Evolutionary conservation across 2,888 invertebrate genomes (phyloP).

Genomic region (Drosophila tanythrix): DNA sequence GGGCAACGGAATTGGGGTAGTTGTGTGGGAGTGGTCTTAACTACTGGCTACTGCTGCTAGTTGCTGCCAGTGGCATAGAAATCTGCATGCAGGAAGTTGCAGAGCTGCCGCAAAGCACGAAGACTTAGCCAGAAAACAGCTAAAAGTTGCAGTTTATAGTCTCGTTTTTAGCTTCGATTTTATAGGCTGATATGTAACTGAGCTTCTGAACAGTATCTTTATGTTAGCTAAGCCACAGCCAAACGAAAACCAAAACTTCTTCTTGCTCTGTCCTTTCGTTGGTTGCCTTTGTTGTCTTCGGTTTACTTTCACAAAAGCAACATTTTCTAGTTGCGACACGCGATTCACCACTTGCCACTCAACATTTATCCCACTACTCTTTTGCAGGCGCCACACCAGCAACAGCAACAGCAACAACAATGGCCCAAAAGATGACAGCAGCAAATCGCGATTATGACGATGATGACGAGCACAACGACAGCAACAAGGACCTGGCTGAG

Average conservation of each 20-base stretch:
- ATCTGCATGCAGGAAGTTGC: conserved; percentile 61
- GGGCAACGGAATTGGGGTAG: background rate
- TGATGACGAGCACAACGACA: conserved; percentile 75
- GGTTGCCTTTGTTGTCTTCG: conserved; percentile 41
- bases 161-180: background rate
- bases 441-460: conserved; percentile 80
- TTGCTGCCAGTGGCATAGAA: conserved; percentile 51
- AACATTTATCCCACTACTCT: conserved; percentile 50
- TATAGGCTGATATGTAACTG: background rate
- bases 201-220: background rate
- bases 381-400: conserved; percentile 61
- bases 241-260: no score
- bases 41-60: conserved; percentile 31
- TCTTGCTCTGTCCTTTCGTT: background rate
- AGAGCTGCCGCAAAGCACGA: conserved; percentile 17
- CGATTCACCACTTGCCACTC: conserved; percentile 63
- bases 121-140: conserved; percentile 29
- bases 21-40: conserved; percentile 3
- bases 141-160: conserved; percentile 6
- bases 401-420: conserved; percentile 35
- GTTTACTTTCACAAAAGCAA: conserved; percentile 75
- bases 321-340: conserved; percentile 74
- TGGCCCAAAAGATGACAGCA: conserved; percentile 70
- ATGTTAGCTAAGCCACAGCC: background rate
- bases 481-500: conserved; percentile 32